Evolutionary conservation across 2,113 vertebrate species (phyloP), one percentile per base, ranked within the genome.

Genomic region (Salvator merianae): DNA sequence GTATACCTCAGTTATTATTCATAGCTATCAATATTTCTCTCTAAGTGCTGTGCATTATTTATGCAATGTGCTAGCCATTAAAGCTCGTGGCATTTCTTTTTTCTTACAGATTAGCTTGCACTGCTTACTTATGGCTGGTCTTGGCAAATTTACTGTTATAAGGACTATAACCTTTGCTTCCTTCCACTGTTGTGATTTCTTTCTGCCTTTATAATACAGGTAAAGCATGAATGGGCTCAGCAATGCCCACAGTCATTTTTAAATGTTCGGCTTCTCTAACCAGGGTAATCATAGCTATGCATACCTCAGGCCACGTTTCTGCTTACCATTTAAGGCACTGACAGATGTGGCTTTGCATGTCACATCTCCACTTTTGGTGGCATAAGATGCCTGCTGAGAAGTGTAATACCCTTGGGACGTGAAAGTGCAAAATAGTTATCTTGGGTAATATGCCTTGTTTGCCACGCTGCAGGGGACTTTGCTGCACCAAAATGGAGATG

Each of bases 21-120:
- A 88, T 73, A 28, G 83, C 82, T 77, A 88, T 32, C 89, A 91
- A 90, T 53, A 85, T 88, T 94, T 91, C 91, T 81, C 83, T 83
- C 81, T 84, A 86, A 89, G 86, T 80, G 66, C 6, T 89, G 63
- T 93, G 84, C 83, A 91, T 91, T 93, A 93, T 94, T 94, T 89
- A 92, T 92, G 70, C 30, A 85, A 88, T 77, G 32, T 84, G 75
- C 84, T 40, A 10, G 87, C 88, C 90, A 91, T 91, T 88, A 91
- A 70, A 71, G 81, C 43, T 69, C 84, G 88, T 7, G 85, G 40
- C 55, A 84, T 20, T 85, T 87, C 86, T 88, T 83, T 59, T 34
- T 76, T 79, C 77, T 81, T 88, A 84, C 6, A 0, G 34, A 78
- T 43, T 84, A 86, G 77, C 77, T 83, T 91, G 79, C 84, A 88